These are phyloP conservation scores for Mus spicilegus DNA, from an alignment of 2,113 vertebrate genomes.

Conservation along the genomic window DNA sequence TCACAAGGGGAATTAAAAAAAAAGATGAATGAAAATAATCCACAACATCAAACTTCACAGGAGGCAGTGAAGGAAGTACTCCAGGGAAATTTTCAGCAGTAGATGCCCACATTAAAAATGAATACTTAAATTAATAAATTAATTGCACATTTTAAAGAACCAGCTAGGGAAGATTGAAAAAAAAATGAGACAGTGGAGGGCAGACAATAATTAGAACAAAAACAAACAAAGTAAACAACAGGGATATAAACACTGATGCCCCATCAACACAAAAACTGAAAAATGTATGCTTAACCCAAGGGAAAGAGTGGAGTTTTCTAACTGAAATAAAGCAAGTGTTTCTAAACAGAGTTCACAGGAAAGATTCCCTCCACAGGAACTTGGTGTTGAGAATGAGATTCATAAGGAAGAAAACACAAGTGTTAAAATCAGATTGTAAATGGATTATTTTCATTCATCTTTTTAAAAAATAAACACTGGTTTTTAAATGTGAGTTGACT, in stretches of 20 bases:
- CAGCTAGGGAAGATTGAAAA: not conserved
- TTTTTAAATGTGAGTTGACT: not conserved
- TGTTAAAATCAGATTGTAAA: not conserved
- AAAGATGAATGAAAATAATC: slow-evolving; percentile 29
- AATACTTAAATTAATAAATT: not conserved
- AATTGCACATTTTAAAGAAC: not conserved
- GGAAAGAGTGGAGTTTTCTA: not conserved
- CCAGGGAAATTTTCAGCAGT: not conserved
- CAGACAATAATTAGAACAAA: not conserved
- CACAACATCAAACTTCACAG: not conserved
- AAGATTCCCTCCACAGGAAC: not conserved
- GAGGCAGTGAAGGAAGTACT: not conserved
- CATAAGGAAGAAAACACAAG: not conserved
- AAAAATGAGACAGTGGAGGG: not conserved
- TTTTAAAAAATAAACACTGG: not conserved
- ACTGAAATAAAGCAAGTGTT: not conserved
- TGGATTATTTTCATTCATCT: no score
- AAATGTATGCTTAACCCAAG: not conserved
- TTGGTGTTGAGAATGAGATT: not conserved
- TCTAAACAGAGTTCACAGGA: not conserved
- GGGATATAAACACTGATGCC: not conserved
- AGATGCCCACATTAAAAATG: not conserved
- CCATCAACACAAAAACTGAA: not conserved
- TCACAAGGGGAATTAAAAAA: not conserved
- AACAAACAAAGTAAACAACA: not conserved